phyloP scores from a whole-genome alignment of 2,888 invertebrate genomes.

The Electrophaes corylata region DNA sequence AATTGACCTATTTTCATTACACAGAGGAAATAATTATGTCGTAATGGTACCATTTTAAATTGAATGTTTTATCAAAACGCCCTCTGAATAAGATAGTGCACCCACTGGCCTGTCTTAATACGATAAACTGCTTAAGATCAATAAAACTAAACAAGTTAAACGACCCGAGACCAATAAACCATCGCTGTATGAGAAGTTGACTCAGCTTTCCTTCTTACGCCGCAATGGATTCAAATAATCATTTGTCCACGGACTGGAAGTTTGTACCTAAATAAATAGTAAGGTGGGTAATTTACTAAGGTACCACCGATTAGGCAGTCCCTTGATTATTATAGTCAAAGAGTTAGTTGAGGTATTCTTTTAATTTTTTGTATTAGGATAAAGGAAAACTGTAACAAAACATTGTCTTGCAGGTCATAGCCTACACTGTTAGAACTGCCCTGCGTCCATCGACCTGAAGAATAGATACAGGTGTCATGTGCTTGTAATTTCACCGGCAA shows the following conservation, averaged over 20 bases:
- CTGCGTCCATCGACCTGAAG: no score
- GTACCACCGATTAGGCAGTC: no score
- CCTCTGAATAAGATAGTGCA: conserved; percentile 64
- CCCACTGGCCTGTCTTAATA: conserved; percentile 71
- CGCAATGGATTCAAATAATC: conserved; percentile 21
- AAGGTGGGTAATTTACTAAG: no score
- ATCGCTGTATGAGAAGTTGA: conserved; percentile 55
- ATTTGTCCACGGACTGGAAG: neutral
- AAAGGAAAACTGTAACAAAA: no score
- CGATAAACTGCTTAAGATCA: conserved; percentile 74
- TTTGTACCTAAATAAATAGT: no score
- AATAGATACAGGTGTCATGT: no score
- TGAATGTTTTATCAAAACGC: conserved; percentile 68
- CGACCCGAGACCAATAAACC: conserved; percentile 66
- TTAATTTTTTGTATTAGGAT: no score
- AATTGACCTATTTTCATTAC: conserved; percentile 32
- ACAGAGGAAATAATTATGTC: conserved; percentile 34
- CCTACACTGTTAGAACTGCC: no score
- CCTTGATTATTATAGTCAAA: no score
- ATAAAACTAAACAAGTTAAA: conserved; percentile 81
- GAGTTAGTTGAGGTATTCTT: no score
- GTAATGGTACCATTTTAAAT: conserved; percentile 55
- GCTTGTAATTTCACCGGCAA: no score
- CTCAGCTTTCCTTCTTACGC: conserved; percentile 46
- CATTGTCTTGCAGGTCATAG: no score